Evolutionary conservation across 2,797 vertebrate genomes (phyloP), one percentile per base, ranked within the genome.

Genomic region (Gymnothorax javanicus): DNA sequence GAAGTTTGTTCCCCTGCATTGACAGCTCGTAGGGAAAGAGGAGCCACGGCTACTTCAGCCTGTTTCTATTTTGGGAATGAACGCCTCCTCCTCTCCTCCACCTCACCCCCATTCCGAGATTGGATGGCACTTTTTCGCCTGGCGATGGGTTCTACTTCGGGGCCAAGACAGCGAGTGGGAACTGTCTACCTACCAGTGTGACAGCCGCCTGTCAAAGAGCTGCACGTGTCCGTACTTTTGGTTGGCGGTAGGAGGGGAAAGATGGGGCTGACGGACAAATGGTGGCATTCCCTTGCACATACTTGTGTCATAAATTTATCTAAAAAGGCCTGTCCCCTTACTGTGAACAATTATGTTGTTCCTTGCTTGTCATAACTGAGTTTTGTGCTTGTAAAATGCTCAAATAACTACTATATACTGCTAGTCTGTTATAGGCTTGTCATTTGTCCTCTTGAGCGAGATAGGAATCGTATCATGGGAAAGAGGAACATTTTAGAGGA

Each of bases 171-270:
- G 85, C 69, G 83, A 87, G 84, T 64, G 54, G 67, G 90, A 83
- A 91, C 90, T 87, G n/a, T 85, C 43, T 60, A 83, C 71, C 52
- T 56, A 50, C 58, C 27, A 85, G 69, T 27, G 52, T 86, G n/a
- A 20, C 17, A 20, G 71, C 0, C 3, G 33, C 27, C 17, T 84
- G 82, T n/a, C 17, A 89, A 82, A 91, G 90, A 89, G 87, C 89
- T 88, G 71, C 13, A 50, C n/a, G 7, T 59, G 88, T 71, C 69
- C 2, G 62, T 5, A 25, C 27, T 84, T 54, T 15, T 56, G 43
- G 23, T 58, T 69, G 83, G 67, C 54, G 58, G 25, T 1, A 69
- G 77, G 52, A 88, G 89, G 89, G 71, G 71, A 43, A 75, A 50
- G 13, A 8, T 3, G 15, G 27, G 71, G 3, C 13, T 15, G 71